Percentiles rank a stretch among this genome's conserved stretches.
These are phyloP conservation scores for Sipunculus nudus DNA, from an alignment of 2,888 invertebrate species.

Conservation along the genomic window DNA sequence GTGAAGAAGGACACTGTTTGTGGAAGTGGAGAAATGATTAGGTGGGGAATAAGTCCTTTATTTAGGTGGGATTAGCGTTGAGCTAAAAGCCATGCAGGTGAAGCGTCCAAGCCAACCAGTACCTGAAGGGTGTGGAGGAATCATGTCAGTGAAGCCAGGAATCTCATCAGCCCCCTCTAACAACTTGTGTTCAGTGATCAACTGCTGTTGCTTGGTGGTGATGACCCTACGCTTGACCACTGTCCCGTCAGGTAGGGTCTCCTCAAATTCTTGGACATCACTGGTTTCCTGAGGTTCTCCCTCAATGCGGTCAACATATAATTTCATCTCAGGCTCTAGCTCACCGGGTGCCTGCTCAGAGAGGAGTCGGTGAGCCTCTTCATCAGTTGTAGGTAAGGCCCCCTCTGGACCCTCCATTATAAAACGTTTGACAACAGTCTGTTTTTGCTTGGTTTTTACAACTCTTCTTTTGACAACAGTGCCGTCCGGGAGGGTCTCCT, in stretches of 20 bases:
- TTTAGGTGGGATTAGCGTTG: too few relatives aligned
- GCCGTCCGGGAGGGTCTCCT: slow-evolving; percentile 42
- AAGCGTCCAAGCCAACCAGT: too few relatives aligned
- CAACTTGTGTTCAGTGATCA: slow-evolving; percentile 29
- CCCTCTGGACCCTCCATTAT: slow-evolving; percentile 46
- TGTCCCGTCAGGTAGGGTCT: slow-evolving; percentile 24
- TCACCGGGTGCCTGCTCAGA: too few relatives aligned
- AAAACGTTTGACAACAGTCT: slow-evolving; percentile 46
- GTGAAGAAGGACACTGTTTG: too few relatives aligned
- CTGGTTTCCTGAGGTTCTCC: slow-evolving; percentile 11
- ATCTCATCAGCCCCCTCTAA: slow-evolving; percentile 21
- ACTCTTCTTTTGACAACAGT: slow-evolving; percentile 44
- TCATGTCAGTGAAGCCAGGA: too few relatives aligned
- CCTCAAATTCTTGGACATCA: slow-evolving; percentile 27
- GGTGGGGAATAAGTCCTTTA: too few relatives aligned
- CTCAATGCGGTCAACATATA: slow-evolving; percentile 22
- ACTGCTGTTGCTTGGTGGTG: slow-evolving; percentile 42
- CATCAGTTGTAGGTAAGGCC: too few relatives aligned
- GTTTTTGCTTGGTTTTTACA: slow-evolving; percentile 47
- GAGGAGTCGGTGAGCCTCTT: too few relatives aligned
- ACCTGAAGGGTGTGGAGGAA: too few relatives aligned
- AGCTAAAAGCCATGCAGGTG: too few relatives aligned
- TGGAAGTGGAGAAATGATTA: too few relatives aligned
- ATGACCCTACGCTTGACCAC: slow-evolving; percentile 41
- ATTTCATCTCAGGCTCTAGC: too few relatives aligned